A percentile compares a stretch with the other conserved stretches of the same genome.
Evolutionary conservation across 2,797 vertebrate genomes (phyloP).

Genomic region (Urophycis tenuis): DNA sequence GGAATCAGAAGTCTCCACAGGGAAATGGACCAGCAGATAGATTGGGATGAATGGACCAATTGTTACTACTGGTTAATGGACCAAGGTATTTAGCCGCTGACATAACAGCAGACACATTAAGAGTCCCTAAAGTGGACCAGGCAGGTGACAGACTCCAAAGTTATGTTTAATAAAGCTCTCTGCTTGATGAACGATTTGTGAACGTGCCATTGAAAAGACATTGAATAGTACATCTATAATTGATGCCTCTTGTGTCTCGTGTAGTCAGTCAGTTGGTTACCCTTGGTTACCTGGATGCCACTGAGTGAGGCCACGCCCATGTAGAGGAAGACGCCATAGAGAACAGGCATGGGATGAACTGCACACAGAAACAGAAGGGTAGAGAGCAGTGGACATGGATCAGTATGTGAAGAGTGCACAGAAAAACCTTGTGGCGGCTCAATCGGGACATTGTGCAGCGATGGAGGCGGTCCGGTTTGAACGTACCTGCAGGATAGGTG

Average conservation of each 20-base stretch:
- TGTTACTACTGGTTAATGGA: background rate
- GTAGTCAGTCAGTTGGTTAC: background rate
- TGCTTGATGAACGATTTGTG: background rate
- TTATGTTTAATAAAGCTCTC: no score
- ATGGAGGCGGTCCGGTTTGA: background rate
- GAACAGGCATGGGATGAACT: conserved; percentile 95
- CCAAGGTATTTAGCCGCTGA: background rate
- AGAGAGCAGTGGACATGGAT: background rate
- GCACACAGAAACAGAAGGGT: conserved; percentile 8
- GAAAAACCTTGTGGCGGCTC: background rate
- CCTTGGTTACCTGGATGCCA: conserved; percentile 81
- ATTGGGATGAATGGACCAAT: no score
- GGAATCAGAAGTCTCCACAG: no score
- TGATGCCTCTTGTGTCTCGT: background rate
- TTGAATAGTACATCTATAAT: background rate
- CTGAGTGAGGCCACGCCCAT: conserved; percentile 93
- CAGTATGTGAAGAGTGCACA: background rate
- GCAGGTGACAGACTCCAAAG: background rate
- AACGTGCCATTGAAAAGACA: background rate
- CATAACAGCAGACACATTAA: no score
- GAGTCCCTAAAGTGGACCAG: no score
- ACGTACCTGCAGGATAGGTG: conserved; percentile 88
- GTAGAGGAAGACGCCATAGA: conserved; percentile 93
- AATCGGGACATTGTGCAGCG: background rate
- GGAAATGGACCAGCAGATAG: no score